Evolutionary conservation across 2,797 vertebrate species (phyloP).

Genomic region (Scyliorhinus canicula): DNA sequence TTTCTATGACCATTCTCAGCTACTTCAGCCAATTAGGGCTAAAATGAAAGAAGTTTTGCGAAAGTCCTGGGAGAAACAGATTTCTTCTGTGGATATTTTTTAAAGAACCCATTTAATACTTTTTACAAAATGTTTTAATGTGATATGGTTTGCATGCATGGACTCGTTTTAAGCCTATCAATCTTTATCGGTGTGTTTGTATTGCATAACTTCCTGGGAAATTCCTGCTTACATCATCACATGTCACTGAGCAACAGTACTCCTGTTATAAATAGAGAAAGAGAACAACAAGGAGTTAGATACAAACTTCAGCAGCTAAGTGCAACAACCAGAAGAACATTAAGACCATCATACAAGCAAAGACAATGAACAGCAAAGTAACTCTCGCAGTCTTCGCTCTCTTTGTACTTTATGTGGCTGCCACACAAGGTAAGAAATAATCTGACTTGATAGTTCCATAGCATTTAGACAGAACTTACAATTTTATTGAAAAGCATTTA

Average conservation of each 20-base stretch:
- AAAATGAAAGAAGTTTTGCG: background rate
- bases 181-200: background rate
- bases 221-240: background rate
- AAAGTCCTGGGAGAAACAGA: background rate
- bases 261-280: background rate
- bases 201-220: background rate
- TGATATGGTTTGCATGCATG: background rate
- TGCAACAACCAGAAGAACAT: background rate
- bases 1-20: background rate
- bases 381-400: background rate
- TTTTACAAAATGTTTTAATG: background rate
- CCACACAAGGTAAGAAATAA: background rate
- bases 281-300: background rate
- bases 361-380: constrained; percentile 24
- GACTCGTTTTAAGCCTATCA: background rate
- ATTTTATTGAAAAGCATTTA: background rate
- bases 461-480: background rate
- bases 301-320: background rate
- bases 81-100: background rate
- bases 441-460: no score
- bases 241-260: background rate
- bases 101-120: background rate
- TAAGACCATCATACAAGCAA: background rate
- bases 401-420: background rate
- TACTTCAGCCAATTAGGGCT: background rate